A percentile compares a stretch with the other conserved stretches of the same genome.
Evolutionary conservation across 2,797 vertebrate species (phyloP).

Genomic region (Enteromius viviparus): DNA sequence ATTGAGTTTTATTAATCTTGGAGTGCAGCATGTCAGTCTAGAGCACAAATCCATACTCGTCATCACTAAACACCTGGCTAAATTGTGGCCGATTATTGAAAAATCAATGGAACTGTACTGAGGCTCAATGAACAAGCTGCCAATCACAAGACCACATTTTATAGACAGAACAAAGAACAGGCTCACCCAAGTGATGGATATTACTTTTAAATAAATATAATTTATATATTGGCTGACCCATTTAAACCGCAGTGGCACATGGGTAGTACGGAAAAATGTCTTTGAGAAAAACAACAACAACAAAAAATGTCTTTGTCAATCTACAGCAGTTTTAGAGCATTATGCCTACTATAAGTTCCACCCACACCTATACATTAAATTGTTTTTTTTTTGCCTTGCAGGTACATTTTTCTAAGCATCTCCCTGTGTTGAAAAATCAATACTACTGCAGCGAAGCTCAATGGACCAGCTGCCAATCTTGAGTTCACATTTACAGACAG

Average conservation of each 20-base stretch:
- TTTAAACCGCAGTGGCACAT: neutral
- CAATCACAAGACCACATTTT: constrained; percentile 37
- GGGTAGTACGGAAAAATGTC: neutral
- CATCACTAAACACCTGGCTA: constrained; percentile 43
- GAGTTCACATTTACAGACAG: constrained; percentile 20
- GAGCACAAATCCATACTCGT: constrained; percentile 46
- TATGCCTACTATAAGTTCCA: neutral
- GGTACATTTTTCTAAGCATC: constrained; percentile 8
- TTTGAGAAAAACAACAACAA: neutral
- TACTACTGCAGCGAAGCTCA: constrained; percentile 10
- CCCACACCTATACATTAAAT: neutral
- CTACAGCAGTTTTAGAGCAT: neutral
- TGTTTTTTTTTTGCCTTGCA: neutral
- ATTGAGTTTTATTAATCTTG: constrained; percentile 43
- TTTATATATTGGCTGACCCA: constrained; percentile 1
- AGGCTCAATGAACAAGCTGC: constrained; percentile 28
- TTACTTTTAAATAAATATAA: constrained; percentile 19
- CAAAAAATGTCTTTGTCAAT: neutral
- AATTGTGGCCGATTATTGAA: constrained; percentile 46
- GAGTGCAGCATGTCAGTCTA: constrained; percentile 17
- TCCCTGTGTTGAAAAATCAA: constrained; percentile 38
- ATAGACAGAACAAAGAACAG: constrained; percentile 28
- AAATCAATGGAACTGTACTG: constrained; percentile 43
- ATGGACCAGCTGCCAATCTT: constrained; percentile 36
- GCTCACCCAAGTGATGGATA: constrained; percentile 5